Conservation (phyloP, 2,797 vertebrate genomes). For the Protonibea diacanthus region DNA sequence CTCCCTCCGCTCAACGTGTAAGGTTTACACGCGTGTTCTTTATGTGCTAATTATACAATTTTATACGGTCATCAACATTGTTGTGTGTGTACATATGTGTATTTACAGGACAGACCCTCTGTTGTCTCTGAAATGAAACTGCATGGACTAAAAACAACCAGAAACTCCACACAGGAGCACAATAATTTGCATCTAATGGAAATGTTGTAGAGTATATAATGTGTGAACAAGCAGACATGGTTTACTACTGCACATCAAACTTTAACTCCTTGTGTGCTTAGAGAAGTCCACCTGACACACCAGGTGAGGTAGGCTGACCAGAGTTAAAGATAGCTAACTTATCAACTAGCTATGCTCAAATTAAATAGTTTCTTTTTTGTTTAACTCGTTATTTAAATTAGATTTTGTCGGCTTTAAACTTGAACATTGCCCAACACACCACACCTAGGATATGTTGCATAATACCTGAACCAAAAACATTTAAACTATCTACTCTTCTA, state of each 20-base stretch:
- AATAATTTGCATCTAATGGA: neutral
- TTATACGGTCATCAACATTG: neutral
- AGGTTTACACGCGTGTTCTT: constrained; percentile 34
- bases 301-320: neutral
- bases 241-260: neutral
- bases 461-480: neutral
- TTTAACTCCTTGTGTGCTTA: neutral
- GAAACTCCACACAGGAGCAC: neutral
- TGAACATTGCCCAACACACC: neutral
- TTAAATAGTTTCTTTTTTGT: too few relatives aligned
- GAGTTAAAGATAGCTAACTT: neutral
- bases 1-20: constrained; percentile 77
- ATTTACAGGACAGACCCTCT: neutral
- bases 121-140: neutral
- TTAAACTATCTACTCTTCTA: neutral
- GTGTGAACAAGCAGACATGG: neutral
- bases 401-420: neutral
- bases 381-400: neutral
- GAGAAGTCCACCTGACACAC: too few relatives aligned
- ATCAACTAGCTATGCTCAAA: neutral
- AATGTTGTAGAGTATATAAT: neutral
- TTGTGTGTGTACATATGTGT: neutral
- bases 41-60: neutral
- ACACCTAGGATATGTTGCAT: neutral
- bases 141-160: neutral